Evolutionary conservation across 1,140 invertebrate species (phyloP), one percentile per base, ranked within the genome.

Genomic region (Ceratina australensis): DNA sequence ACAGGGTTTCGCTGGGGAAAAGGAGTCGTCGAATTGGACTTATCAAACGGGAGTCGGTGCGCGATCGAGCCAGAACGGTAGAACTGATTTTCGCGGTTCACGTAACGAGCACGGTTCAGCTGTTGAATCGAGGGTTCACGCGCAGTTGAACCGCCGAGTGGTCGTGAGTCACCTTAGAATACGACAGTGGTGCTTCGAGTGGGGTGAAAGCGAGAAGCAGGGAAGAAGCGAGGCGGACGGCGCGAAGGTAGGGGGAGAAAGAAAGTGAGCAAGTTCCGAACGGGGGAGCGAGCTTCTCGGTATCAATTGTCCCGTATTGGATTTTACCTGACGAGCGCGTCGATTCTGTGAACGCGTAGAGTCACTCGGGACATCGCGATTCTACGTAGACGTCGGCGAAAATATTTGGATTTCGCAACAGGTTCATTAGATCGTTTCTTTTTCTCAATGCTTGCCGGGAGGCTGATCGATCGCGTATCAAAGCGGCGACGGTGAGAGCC

Each of bases 71-170:
- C 82, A 68, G 81, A 82, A 85, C 84, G 84, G 85, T 88, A 82
- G 83, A 88, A 89, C 81, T 86, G 84, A 89, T 89, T 90, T 90
- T 87, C 87, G 89, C 86, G 87, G 87, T 89, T 84, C 89, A 86
- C 87, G 86, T 90, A 89, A 90, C 87, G 79, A 89, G 83, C 66
- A 79, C 81, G 80, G 81, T 81, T 84, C 80, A 89, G 80, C 85
- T 84, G 85, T 89, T 80, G 88, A 88, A 85, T 87, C 81, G 84
- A 89, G 87, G 84, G 86, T 87, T 87, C 82, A 83, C 87, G 88
- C 87, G 83, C 85, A 88, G 87, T 89, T 89, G 84, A 87, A 83
- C 85, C 78, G 80, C 72, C 76, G 86, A 89, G 87, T 88, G 83
- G 81, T 85, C 78, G 78, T 88, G 87, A 87, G 83, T 90, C 88